Base-by-base conservation (phyloP, 2,888 invertebrate genomes). In the Candidula unifasciata region DNA sequence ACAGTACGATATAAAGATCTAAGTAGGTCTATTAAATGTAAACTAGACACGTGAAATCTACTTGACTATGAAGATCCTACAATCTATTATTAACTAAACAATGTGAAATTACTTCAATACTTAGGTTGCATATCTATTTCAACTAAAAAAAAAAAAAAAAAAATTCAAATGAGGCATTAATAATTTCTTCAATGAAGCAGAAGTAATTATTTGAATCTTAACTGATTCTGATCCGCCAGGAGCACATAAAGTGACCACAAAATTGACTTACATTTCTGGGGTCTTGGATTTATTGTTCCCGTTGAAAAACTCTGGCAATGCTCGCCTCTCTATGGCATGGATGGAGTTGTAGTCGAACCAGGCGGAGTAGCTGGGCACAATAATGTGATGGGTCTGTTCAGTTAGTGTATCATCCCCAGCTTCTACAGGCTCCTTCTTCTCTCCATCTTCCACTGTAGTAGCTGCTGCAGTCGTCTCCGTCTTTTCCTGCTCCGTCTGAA, bases 281-380 rank as follows among this genome's bases (percentile, higher is more conserved):
- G 99, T 98, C 94, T 99, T 99, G 0, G 98, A 99, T 94, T 98
- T 98, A 93, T 99, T 99, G 94, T 98, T 97, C 44, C 96, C 97
- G 93, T 99, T 99, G 94, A 99, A 99, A 94, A 99, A 99, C 94
- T 99, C 99, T 0, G 99, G 98, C 92, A 99, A 94, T 0, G 98
- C 99, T 77, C 99, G 95, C 93, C 98, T 97, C 94, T 99, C 99
- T 84, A 99, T 98, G 52, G 98, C 97, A 94, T 99, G 98, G 89
- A 99, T 97, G 2, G 97, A 97, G 94, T 99, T 99, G 94, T 99
- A 99, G 94, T 99, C 99, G 94, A 99, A 99, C 99, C 99, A 99
- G 3, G 99, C 97, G 0, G 94, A 91, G 94, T 99, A 99, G 76
- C 98, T 98, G 6, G 99, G 99, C 66, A 99, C 97, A 83, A 99